These are phyloP conservation scores for Temnopleurus reevesii DNA, from an alignment of 53 echinoderm and acorn worm genomes.

Conservation along the genomic window DNA sequence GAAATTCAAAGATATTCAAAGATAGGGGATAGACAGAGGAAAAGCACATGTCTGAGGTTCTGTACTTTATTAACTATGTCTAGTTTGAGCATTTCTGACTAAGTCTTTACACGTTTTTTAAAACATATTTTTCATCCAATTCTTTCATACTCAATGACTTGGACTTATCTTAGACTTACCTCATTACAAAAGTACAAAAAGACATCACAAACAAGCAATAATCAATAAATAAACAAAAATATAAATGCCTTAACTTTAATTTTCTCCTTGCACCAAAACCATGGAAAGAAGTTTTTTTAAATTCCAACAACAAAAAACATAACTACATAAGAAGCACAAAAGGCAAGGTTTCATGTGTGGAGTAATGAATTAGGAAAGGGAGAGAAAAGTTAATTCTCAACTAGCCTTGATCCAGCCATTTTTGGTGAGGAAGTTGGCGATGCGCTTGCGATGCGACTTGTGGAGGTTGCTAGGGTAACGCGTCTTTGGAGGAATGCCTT, in stretches of 20 bases:
- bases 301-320: neutral
- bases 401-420: constrained; percentile 98
- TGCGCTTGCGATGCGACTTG: constrained; percentile 93
- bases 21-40: too few relatives aligned
- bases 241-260: neutral
- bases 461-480: constrained; percentile 95
- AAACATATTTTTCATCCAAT: too few relatives aligned
- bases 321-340: neutral
- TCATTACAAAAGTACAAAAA: constrained; percentile 16
- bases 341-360: constrained; percentile 39
- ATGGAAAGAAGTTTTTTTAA: too few relatives aligned
- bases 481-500: constrained; percentile 94
- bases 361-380: constrained; percentile 18
- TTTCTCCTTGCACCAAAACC: too few relatives aligned
- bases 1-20: too few relatives aligned
- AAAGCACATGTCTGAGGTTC: too few relatives aligned
- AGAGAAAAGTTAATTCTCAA: constrained; percentile 49
- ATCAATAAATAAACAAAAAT: neutral
- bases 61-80: too few relatives aligned
- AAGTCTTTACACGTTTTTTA: too few relatives aligned
- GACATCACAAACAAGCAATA: neutral
- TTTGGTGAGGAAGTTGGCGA: constrained; percentile 91
- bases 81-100: too few relatives aligned
- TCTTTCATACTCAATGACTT: too few relatives aligned
- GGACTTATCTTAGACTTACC: too few relatives aligned